A percentile compares a stretch with the other conserved stretches of the same genome.
phyloP scores from a whole-genome alignment of 1,140 invertebrate genomes.

The Zaprionus africanus region DNA sequence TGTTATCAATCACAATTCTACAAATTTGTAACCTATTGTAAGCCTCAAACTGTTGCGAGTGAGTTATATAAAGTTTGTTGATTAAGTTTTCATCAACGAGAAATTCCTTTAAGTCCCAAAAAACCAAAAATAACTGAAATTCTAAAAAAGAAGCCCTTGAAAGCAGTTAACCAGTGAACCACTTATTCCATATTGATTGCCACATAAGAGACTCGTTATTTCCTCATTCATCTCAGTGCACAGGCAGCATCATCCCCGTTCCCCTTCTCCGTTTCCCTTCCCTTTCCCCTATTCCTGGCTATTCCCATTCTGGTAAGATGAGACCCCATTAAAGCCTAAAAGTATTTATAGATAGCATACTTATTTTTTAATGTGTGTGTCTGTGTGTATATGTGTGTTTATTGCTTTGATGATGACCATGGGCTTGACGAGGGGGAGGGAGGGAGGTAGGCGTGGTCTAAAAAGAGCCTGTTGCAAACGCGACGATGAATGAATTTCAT shows the following conservation, averaged over 20 bases:
- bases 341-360: constrained; percentile 42
- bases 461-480: constrained; percentile 8
- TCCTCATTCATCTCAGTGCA: not conserved
- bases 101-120: no score
- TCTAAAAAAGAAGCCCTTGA: not conserved
- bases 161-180: not conserved
- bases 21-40: no score
- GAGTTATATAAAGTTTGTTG: no score
- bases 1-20: no score
- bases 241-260: not conserved
- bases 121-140: constrained; percentile 4
- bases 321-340: constrained; percentile 8
- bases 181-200: not conserved
- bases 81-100: no score
- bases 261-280: not conserved
- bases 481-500: constrained; percentile 64
- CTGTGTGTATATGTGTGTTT: not conserved
- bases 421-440: not conserved
- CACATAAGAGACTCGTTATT: constrained; percentile 2
- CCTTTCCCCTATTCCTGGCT: not conserved
- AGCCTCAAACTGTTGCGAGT: no score
- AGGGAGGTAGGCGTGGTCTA: not conserved
- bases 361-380: constrained; percentile 57
- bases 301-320: not conserved
- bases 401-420: constrained; percentile 59